Conservation (phyloP, 2,888 invertebrate species). For the Drosophila stalkeri region DNA sequence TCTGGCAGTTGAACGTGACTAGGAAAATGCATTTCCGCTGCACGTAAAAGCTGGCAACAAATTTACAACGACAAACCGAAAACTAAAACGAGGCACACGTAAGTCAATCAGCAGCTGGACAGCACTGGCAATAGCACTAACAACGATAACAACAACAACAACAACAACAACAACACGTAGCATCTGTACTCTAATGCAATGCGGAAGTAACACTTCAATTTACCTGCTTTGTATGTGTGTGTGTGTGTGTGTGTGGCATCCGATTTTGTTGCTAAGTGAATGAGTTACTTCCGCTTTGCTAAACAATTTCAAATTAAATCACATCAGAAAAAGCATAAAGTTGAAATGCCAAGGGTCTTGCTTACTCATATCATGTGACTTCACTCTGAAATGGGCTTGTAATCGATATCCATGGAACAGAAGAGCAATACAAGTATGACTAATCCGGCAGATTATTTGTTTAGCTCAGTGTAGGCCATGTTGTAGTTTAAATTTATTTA, state of each 20-base stretch:
- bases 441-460: conserved; percentile 1
- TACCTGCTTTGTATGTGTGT: conserved; percentile 31
- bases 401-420: not conserved
- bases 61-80: conserved; percentile 71
- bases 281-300: conserved; percentile 77
- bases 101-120: conserved; percentile 77
- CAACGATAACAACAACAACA: conserved; percentile 18
- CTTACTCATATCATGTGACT: conserved; percentile 10
- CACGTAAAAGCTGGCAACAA: conserved; percentile 67
- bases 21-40: conserved; percentile 79
- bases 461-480: not conserved
- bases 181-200: conserved; percentile 70
- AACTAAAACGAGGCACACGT: conserved; percentile 75
- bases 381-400: not conserved
- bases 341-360: conserved; percentile 14
- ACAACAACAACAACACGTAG: conserved; percentile 37
- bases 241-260: conserved; percentile 34
- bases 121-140: conserved; percentile 33
- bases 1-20: conserved; percentile 68
- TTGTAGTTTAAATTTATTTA: not conserved
- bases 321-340: conserved; percentile 36
- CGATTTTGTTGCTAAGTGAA: conserved; percentile 78
- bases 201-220: conserved; percentile 80
- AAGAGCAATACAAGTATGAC: not conserved
- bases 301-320: conserved; percentile 77